These are phyloP conservation scores for Ranitomeya variabilis DNA, from an alignment of 2,113 vertebrate species.

Conservation along the genomic window DNA sequence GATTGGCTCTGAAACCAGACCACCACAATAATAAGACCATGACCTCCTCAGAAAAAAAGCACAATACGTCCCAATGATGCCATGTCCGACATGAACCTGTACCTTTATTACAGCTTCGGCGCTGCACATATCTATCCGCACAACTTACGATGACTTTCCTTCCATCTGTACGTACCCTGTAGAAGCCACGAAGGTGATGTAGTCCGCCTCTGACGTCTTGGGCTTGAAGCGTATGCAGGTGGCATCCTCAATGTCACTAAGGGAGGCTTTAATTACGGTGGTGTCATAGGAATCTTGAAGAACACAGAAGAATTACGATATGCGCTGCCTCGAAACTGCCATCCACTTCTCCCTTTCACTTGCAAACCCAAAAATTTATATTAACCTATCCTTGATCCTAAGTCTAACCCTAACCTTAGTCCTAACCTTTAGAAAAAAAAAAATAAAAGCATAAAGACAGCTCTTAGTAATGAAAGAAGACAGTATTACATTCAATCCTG, in stretches of 20 bases:
- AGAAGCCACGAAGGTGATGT: neutral
- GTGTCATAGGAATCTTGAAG: neutral
- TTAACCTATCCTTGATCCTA: too few species aligned
- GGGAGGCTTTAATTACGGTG: neutral
- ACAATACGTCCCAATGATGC: neutral
- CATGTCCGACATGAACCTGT: neutral
- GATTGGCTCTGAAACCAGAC: too few species aligned
- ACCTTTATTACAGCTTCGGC: neutral
- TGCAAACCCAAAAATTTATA: neutral
- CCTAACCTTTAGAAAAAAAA: too few species aligned
- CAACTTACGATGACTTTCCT: neutral
- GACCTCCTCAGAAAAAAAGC: neutral
- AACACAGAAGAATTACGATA: neutral
- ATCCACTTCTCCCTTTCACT: neutral
- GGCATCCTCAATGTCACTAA: neutral
- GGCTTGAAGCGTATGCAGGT: slow-evolving; percentile 36
- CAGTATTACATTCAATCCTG: too few species aligned
- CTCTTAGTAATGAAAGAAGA: too few species aligned
- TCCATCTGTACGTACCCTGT: neutral
- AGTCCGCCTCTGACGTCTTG: neutral
- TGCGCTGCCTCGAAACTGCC: neutral
- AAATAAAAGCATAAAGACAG: too few species aligned
- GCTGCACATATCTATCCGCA: neutral
- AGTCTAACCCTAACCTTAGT: too few species aligned
- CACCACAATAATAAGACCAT: neutral